Conservation (phyloP, 1,140 invertebrate genomes). For the Oncopodura yosiiana region DNA sequence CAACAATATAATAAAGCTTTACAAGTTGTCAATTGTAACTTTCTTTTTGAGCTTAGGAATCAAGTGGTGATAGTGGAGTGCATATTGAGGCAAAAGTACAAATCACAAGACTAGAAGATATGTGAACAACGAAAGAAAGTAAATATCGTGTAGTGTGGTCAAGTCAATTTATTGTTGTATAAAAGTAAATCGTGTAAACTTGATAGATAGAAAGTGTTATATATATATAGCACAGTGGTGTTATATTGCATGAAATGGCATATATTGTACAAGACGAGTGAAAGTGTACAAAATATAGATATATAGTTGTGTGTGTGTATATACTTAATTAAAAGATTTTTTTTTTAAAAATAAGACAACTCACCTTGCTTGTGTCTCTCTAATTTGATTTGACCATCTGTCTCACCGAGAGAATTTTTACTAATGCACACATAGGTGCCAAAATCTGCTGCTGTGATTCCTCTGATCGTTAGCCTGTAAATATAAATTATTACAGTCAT, state of each 20-base stretch:
- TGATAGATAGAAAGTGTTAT: constrained; percentile 3
- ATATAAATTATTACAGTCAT: too few species aligned
- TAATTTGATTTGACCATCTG: constrained; percentile 79
- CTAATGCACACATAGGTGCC: constrained; percentile 82
- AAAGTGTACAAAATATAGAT: background rate
- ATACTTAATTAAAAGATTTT: background rate
- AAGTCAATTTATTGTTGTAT: background rate
- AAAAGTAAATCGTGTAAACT: background rate
- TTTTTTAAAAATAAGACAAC: background rate
- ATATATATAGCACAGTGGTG: background rate
- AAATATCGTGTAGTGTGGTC: background rate
- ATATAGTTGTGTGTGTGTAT: background rate
- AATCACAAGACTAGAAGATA: background rate
- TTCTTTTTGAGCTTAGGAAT: too few species aligned
- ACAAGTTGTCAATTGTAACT: constrained; percentile 4
- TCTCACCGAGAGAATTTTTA: constrained; percentile 83
- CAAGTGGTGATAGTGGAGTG: too few species aligned
- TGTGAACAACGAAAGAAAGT: constrained; percentile 4
- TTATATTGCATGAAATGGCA: background rate
- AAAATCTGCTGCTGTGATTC: constrained; percentile 60
- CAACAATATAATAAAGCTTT: too few species aligned
- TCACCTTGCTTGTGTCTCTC: constrained; percentile 62
- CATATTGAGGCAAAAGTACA: background rate
- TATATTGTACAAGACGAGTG: background rate
- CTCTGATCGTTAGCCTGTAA: constrained; percentile 69